A percentile compares a stretch with the other conserved stretches of the same genome.
phyloP scores from a whole-genome alignment of 1,140 invertebrate genomes.

The Venturia canescens region DNA sequence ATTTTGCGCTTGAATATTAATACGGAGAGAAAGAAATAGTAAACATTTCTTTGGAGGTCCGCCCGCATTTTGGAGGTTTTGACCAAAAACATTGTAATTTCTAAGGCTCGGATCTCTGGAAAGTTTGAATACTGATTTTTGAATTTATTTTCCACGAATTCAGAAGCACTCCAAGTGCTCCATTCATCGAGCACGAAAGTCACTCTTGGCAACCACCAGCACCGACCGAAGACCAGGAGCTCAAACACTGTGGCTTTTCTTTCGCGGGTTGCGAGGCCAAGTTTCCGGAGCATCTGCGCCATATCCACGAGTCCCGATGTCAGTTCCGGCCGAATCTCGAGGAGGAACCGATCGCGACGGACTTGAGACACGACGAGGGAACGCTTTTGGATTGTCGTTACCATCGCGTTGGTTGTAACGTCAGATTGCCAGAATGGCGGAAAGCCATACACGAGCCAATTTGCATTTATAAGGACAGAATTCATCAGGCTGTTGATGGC shows the following conservation, averaged over 20 bases:
- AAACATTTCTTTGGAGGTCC: too few relatives aligned
- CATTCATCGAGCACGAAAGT: conserved; percentile 62
- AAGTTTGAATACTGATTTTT: background rate
- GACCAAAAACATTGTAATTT: too few relatives aligned
- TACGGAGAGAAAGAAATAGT: too few relatives aligned
- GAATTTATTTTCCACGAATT: background rate
- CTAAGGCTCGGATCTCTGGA: too few relatives aligned
- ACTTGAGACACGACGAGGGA: conserved; percentile 52
- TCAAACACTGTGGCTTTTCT: conserved; percentile 62
- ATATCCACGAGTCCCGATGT: conserved; percentile 69
- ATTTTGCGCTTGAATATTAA: too few relatives aligned
- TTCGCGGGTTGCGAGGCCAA: conserved; percentile 67
- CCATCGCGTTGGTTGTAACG: conserved; percentile 62
- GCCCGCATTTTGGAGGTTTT: too few relatives aligned
- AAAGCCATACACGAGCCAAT: conserved; percentile 63
- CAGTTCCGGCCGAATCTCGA: conserved; percentile 69
- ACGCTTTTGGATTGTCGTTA: conserved; percentile 62
- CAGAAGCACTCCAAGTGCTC: conserved; percentile 58
- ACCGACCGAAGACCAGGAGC: conserved; percentile 52
- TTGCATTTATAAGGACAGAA: conserved; percentile 64
- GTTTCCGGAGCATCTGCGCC: conserved; percentile 60
- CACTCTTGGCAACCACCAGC: conserved; percentile 36
- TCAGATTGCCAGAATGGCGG: conserved; percentile 61
- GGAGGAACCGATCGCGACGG: conserved; percentile 63
- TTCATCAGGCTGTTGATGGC: conserved; percentile 24